These are phyloP conservation scores for Zelostemma sp. DNA, from an alignment of 1,140 invertebrate genomes.

Conservation along the genomic window DNA sequence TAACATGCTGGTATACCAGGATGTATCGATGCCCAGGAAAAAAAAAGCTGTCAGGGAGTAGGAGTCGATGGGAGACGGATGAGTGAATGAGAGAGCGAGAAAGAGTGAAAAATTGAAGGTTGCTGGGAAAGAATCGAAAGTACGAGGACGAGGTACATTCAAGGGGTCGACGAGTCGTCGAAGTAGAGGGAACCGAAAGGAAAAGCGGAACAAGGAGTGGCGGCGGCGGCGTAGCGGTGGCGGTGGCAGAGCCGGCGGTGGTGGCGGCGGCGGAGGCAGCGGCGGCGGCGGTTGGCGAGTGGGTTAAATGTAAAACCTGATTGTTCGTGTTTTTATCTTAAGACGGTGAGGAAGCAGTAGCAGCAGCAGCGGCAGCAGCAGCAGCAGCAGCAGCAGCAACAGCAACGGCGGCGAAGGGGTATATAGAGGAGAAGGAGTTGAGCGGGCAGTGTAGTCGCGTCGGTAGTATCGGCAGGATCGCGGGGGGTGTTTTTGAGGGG, in stretches of 20 bases:
- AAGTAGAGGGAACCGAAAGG: constrained; percentile 31
- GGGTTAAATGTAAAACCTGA: constrained; percentile 65
- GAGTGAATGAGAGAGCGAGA: constrained; percentile 15
- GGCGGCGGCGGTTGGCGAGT: constrained; percentile 48
- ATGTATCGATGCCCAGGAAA: constrained; percentile 13
- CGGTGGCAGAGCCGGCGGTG: constrained; percentile 23
- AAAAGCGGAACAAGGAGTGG: constrained; percentile 15
- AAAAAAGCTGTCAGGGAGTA: constrained; percentile 26
- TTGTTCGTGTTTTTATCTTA: constrained; percentile 69
- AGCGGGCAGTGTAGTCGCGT: background rate
- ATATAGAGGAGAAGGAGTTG: constrained; percentile 26
- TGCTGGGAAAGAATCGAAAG: constrained; percentile 26
- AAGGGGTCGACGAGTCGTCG: constrained; percentile 9
- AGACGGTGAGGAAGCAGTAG: constrained; percentile 50
- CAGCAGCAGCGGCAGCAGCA: too few species aligned
- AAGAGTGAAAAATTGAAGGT: constrained; percentile 28
- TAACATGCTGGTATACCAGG: background rate
- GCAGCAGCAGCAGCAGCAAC: too few species aligned
- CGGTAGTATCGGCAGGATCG: constrained; percentile 3
- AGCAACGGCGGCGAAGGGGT: too few species aligned
- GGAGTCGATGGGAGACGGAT: constrained; percentile 9
- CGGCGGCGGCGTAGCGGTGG: constrained; percentile 21
- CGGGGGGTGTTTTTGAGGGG: too few species aligned
- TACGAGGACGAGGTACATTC: constrained; percentile 7
- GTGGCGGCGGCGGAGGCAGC: too few species aligned